phyloP scores from a whole-genome alignment of 1,140 invertebrate species.

The Procambarus virginalis region DNA sequence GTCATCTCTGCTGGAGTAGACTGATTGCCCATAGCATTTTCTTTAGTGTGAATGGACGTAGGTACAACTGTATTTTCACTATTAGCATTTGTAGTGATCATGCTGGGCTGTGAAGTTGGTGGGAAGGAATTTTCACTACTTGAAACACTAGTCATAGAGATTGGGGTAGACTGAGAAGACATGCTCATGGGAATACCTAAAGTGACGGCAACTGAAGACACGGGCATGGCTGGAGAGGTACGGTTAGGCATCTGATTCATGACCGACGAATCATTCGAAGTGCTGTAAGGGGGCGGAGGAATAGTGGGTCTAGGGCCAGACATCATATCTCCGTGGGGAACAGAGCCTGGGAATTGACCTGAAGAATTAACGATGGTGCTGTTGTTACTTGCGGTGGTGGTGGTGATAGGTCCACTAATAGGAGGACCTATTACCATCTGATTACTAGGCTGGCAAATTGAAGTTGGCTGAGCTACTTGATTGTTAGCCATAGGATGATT shows the following conservation, averaged over 20 bases:
- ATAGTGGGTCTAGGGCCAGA: constrained; percentile 48
- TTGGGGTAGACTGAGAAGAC: constrained; percentile 51
- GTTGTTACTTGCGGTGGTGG: constrained; percentile 39
- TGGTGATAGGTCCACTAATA: constrained; percentile 46
- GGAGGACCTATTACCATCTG: constrained; percentile 56
- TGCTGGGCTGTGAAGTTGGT: constrained; percentile 40
- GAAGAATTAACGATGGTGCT: constrained; percentile 41
- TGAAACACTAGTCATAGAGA: constrained; percentile 52
- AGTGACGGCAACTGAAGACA: constrained; percentile 53
- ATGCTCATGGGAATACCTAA: constrained; percentile 49
- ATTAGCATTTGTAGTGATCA: constrained; percentile 57
- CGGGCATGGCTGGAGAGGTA: constrained; percentile 54
- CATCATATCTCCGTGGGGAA: constrained; percentile 42
- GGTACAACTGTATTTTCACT: constrained; percentile 53
- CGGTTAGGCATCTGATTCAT: constrained; percentile 62
- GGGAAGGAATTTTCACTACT: constrained; percentile 56
- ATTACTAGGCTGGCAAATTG: constrained; percentile 46
- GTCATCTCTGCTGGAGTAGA: constrained; percentile 36
- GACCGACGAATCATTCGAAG: constrained; percentile 46
- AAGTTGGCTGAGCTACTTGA: constrained; percentile 50
- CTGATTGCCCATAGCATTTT: constrained; percentile 45
- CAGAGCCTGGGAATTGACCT: constrained; percentile 44
- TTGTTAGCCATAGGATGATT: constrained; percentile 51
- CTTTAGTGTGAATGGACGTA: constrained; percentile 55
- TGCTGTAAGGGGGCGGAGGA: constrained; percentile 54